phyloP scores from a whole-genome alignment of 2,888 invertebrate species.

The Drosophila leonis region DNA sequence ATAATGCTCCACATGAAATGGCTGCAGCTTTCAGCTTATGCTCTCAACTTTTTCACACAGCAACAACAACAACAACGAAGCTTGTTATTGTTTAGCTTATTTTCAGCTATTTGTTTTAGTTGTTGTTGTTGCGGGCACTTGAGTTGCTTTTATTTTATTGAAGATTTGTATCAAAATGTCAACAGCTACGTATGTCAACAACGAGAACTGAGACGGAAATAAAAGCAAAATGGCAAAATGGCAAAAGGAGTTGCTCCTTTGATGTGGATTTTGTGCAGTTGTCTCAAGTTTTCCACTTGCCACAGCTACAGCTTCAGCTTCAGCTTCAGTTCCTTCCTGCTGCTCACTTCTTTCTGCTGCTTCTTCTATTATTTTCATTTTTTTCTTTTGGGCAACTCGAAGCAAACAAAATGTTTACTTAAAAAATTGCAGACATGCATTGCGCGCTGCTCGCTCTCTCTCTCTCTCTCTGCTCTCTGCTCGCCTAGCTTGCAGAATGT shows the following conservation, averaged over 20 bases:
- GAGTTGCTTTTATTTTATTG: constrained; percentile 76
- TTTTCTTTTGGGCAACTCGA: constrained; percentile 11
- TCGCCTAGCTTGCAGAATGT: constrained; percentile 39
- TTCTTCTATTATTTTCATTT: background rate
- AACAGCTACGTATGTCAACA: constrained; percentile 71
- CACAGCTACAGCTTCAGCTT: background rate
- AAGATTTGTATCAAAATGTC: constrained; percentile 80
- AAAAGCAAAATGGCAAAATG: constrained; percentile 9
- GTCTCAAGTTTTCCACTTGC: constrained; percentile 60
- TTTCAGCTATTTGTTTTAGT: constrained; percentile 31
- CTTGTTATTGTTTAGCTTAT: constrained; percentile 30
- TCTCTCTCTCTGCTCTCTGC: constrained; percentile 40
- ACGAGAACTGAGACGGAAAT: constrained; percentile 24
- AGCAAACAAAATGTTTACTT: constrained; percentile 77
- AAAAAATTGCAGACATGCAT: constrained; percentile 76
- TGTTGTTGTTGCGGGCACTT: constrained; percentile 48
- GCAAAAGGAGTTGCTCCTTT: constrained; percentile 58
- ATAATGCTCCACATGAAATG: constrained; percentile 41
- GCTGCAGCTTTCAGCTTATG: constrained; percentile 23
- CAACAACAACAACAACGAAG: constrained; percentile 28
- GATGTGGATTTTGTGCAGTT: constrained; percentile 64
- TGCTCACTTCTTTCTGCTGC: background rate
- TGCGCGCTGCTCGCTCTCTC: constrained; percentile 36
- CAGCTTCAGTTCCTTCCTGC: background rate
- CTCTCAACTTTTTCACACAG: background rate